Conservation (phyloP, 1,140 invertebrate genomes). For the Bombus terrestris region DNA sequence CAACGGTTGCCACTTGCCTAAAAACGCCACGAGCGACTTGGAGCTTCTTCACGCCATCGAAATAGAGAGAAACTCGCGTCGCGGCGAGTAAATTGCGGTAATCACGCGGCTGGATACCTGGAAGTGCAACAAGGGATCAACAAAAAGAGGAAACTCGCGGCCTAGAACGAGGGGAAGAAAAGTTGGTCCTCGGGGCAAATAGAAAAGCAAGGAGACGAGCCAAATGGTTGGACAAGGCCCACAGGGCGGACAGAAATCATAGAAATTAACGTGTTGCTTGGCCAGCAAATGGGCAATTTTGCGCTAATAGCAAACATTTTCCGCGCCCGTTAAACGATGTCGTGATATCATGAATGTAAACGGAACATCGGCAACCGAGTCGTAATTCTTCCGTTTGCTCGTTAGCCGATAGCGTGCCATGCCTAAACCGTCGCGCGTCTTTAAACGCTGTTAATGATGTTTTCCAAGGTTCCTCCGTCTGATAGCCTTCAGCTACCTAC, state of each 20-base stretch:
- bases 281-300: constrained; percentile 66
- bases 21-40: constrained; percentile 14
- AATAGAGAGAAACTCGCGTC: constrained; percentile 40
- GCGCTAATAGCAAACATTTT: constrained; percentile 72
- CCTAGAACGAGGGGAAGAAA: constrained; percentile 42
- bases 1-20: background rate
- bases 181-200: constrained; percentile 44
- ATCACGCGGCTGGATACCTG: constrained; percentile 60
- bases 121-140: constrained; percentile 38
- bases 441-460: constrained; percentile 74
- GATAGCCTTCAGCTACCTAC: background rate
- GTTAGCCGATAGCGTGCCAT: constrained; percentile 69
- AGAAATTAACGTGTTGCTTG: constrained; percentile 68
- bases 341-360: constrained; percentile 72
- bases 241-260: constrained; percentile 61
- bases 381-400: constrained; percentile 72
- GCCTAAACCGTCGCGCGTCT: constrained; percentile 60
- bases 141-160: constrained; percentile 47
- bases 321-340: constrained; percentile 70
- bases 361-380: constrained; percentile 60
- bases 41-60: background rate
- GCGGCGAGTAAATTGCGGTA: constrained; percentile 63
- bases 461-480: constrained; percentile 36
- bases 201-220: constrained; percentile 48
- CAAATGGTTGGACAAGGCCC: constrained; percentile 30